Percentiles rank a stretch among this genome's conserved stretches.
Conservation (phyloP, 2,888 invertebrate genomes). For the Cantharis rufa region DNA sequence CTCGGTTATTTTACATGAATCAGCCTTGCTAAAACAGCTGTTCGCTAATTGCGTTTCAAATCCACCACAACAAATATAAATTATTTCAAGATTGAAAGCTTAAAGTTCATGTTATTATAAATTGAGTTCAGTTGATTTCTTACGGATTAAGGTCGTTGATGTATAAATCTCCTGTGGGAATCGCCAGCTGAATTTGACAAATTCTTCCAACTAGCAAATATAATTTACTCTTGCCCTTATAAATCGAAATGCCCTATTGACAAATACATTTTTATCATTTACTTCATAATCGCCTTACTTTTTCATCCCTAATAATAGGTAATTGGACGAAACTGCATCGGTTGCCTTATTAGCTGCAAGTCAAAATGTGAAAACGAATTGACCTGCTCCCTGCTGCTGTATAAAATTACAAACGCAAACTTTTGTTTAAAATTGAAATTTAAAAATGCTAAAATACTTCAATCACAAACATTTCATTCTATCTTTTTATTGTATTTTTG, state of each 20-base stretch:
- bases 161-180: neutral
- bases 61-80: slow-evolving; percentile 14
- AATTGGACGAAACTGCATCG: neutral
- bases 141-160: neutral
- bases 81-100: neutral
- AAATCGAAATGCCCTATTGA: neutral
- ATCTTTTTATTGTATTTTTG: slow-evolving; percentile 5
- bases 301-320: neutral
- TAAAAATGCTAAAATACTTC: neutral
- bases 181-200: neutral
- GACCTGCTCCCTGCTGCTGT: neutral
- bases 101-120: neutral
- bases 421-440: neutral
- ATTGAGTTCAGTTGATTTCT: neutral
- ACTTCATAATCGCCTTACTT: neutral
- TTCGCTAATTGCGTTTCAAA: slow-evolving; percentile 33
- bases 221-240: neutral
- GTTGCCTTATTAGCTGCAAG: neutral
- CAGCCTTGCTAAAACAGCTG: slow-evolving; percentile 30
- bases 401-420: neutral
- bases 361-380: neutral
- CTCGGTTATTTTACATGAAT: slow-evolving; percentile 37
- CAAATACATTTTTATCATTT: neutral
- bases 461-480: neutral
- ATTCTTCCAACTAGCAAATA: neutral